phyloP scores from a whole-genome alignment of 2,113 vertebrate genomes.

The Gymnarchus niloticus region DNA sequence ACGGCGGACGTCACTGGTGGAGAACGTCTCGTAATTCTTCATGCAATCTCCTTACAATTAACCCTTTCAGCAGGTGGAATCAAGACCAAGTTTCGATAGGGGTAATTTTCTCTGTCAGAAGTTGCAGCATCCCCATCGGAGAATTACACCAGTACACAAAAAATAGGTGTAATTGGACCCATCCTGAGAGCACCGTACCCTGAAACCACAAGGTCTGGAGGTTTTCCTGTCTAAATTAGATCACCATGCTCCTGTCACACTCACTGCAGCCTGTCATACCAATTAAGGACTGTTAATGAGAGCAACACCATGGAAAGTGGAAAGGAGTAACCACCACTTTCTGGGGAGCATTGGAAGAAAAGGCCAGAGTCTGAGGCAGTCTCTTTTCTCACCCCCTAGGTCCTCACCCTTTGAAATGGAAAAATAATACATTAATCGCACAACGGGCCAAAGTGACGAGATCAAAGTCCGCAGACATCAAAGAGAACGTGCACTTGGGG shows the following conservation, averaged over 20 bases:
- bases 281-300: background rate
- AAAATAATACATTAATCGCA: constrained; percentile 21
- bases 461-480: constrained; percentile 27
- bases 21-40: background rate
- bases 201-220: background rate
- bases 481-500: constrained; percentile 17
- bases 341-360: background rate
- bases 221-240: background rate
- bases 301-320: background rate
- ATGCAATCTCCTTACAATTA: background rate
- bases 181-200: background rate
- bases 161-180: background rate
- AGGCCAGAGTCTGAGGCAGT: background rate
- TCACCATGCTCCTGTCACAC: background rate
- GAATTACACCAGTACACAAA: background rate
- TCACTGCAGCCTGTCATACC: background rate
- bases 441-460: constrained; percentile 30
- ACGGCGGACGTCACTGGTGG: background rate
- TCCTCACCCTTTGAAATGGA: constrained; percentile 21
- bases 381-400: background rate
- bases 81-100: background rate
- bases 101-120: background rate
- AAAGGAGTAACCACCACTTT: background rate
- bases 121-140: background rate
- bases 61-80: background rate